Base-by-base conservation (phyloP, 1,140 invertebrate genomes). In the Lethrus apterus region DNA sequence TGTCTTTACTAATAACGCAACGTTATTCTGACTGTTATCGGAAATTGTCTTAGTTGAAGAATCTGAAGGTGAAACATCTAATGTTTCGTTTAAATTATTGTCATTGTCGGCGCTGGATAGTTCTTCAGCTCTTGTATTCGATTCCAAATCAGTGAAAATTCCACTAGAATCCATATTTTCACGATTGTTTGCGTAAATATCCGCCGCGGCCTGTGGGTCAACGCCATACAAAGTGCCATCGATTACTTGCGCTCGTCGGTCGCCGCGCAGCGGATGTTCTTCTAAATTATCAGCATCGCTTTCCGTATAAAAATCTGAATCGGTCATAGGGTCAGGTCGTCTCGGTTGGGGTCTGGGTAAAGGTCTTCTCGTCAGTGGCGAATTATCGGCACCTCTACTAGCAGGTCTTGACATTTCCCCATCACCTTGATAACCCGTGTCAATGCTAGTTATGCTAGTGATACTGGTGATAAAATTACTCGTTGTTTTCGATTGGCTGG, bases 241-340 rank as follows among this genome's bases (percentile, higher is more conserved):
- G 26, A 89, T 89, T 3, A 89, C 83, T 65, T 85, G 82, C 10
- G 82, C 84, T 43, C 71, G 68, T 11, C 83, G 70, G 60, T 89
- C 84, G 4, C 74, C 63, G 42, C 76, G 67, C 48, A 76, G 52
- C 61, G 80, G 67, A 64, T 81, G 70, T 15, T 88, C 83, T 48
- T 88, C 84, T 63, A 83, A 76, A 1, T 77, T 79, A 62, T 89
- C 86, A 0, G 84, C 84, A 68, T 89, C 86, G 55, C 83, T 86
- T 69, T 89, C 87, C 4, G 86, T 89, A 59, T 88, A 90, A 63
- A 90, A 89, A 62, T 90, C 87, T 0, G 86, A 90, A 66, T 89
- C 86, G 0, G 86, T 90, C 85, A 89, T 88, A 1, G 85, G 83
- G 67, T 89, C 85, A 45, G 78, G 77, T 21, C 81, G 72, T 54